Conservation (phyloP, 2,797 vertebrate species). For the Australoheros facetus region DNA sequence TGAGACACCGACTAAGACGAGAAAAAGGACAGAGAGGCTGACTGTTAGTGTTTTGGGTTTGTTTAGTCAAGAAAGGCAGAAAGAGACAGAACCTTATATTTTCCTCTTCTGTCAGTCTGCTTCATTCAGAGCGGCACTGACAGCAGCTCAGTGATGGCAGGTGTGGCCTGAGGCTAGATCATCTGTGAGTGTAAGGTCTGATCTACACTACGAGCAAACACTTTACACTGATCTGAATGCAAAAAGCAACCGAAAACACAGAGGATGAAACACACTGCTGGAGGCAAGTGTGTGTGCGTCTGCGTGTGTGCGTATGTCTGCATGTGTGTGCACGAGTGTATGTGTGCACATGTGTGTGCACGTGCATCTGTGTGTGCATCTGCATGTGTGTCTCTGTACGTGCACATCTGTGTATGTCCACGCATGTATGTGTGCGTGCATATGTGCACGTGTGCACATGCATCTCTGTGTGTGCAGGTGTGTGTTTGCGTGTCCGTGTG, state of each 20-base stretch:
- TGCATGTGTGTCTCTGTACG: no score
- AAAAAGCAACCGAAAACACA: constrained; percentile 30
- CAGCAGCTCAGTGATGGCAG: constrained; percentile 24
- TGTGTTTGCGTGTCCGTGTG: background rate
- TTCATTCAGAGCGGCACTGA: constrained; percentile 18
- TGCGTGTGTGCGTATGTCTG: background rate
- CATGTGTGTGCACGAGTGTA: no score
- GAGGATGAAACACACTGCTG: constrained; percentile 34
- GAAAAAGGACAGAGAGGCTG: background rate
- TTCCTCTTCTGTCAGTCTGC: background rate
- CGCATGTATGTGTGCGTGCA: no score
- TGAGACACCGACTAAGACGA: constrained; percentile 65
- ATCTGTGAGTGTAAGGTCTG: constrained; percentile 23
- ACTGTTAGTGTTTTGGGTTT: constrained; percentile 12
- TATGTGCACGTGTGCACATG: no score
- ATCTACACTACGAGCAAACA: constrained; percentile 26
- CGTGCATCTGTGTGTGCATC: no score
- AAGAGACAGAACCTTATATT: background rate
- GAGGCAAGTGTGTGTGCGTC: constrained; percentile 29
- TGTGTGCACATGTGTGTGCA: no score
- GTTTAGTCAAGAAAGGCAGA: background rate
- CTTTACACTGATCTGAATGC: constrained; percentile 43
- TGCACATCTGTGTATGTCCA: no score
- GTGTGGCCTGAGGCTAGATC: constrained; percentile 40
- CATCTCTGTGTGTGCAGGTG: no score